Base-by-base conservation (phyloP, 2,797 vertebrate species). In the Sparidentex hasta region DNA sequence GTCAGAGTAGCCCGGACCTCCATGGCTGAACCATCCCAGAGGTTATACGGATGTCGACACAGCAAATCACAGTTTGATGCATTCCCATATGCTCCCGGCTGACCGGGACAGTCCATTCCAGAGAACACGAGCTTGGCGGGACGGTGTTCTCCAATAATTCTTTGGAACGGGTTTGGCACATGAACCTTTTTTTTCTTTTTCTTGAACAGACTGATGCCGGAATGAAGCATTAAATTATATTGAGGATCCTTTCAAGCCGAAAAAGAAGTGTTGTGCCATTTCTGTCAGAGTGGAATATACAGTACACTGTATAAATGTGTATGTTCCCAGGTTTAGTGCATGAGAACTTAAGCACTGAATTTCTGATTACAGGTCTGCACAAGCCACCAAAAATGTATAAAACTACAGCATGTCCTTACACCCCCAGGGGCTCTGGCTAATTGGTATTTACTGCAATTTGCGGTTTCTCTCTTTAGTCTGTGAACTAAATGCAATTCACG, bases 11-110 rank as follows among this genome's bases (percentile, higher is more conserved):
- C 86, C 90, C 77, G 90, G 94, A 96, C 95, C 94, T 95, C 95
- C 95, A 93, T 83, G 94, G 93, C 94, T 86, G 93, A 94, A 94
- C 91, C 93, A 90, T 23, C 91, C 91, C 91, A 95, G 94, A 96
- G 95, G 95, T 97, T 96, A 96, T 91, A 86, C 89, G 94, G 94
- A 96, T 95, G 95, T 94, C 94, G 94, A 95, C 94, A 94, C 95
- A 95, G 95, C 95, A 94, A 95, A 96, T 96, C 95, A 94, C 93
- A 87, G 79, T 90, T 84, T 96, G 94, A 95, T 94, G 93, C 93
- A 93, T 95, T 95, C 91, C 95, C 96, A 96, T 94, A 94, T 96
- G 96, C 91, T 94, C 86, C 77, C 92, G 89, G 87, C 69, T 91
- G 92, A 95, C 82, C 92, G 68, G 91, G 85, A 91, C 90, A 2